Base-by-base conservation (phyloP, 2,113 vertebrate species). In the Deroptyus accipitrinus region DNA sequence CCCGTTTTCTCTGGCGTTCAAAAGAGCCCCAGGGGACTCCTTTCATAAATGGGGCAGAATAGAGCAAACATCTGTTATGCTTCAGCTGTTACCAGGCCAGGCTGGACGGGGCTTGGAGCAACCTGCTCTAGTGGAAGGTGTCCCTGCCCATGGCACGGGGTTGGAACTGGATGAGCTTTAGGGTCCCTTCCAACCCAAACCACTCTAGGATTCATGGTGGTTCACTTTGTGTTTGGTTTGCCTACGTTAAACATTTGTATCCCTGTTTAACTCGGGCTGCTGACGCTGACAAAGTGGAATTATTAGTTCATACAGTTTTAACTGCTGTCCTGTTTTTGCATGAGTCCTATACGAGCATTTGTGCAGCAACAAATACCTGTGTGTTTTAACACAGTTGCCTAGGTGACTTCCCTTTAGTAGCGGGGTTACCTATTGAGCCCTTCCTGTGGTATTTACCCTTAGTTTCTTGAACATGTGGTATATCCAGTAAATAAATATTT, bases 251-350 rank as follows among this genome's bases (percentile, higher is more conserved):
- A 11, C 52, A 35, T 62, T 68, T 51, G 35, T n/a, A 57, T 77
- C 64, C 13, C 4, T 0, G 0, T 88, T 82, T 61, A 54, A 49
- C 19, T 67, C 9, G 0, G 18, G 44, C 33, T 35, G 10, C 3
- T 0, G 33, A 30, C 33, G 3, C 63, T 79, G 17, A 13, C 68
- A 54, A 25, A 64, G 37, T 25, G 10, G 19, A 67, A 0, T 77
- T 77, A 13, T 7, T 69, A 9, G 8, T 37, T 41, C 7, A 1
- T 11, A 7, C 33, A 6, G 7, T 61, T 63, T 52, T n/a, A 85
- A 31, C 20, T 76, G 27, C 33, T 63, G 14, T 23, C 74, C 16
- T 19, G 2, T 15, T 59, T 70, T 87, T 15, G 15, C 31, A 67
- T 31, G 57, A 84, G 31, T 82, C 68, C 31, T 17, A 3, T 46